Conservation (phyloP, 2,797 vertebrate species). For the Pseudotriccus pelzelni region DNA sequence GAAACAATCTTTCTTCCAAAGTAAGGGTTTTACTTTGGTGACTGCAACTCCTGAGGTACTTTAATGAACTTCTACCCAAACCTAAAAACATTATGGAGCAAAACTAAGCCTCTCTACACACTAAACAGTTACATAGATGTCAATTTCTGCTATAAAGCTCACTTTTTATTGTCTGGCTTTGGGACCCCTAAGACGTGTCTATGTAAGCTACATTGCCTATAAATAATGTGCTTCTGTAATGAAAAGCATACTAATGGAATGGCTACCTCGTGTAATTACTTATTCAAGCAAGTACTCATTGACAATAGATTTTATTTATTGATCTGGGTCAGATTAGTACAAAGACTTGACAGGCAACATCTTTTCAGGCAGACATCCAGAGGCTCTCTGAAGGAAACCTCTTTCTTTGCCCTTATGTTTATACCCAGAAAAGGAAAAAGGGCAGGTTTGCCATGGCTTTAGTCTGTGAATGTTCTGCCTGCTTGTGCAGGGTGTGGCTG, state of each 20-base stretch:
- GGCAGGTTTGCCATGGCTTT: not conserved
- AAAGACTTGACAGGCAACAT: not conserved
- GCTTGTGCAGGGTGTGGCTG: not conserved
- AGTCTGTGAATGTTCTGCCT: not conserved
- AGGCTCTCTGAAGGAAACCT: not conserved
- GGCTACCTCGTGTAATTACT: not conserved
- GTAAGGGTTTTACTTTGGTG: not conserved
- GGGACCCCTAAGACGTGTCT: not conserved
- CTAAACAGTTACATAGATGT: not conserved
- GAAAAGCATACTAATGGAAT: not conserved
- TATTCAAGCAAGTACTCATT: not conserved
- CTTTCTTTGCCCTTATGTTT: not conserved
- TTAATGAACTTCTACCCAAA: not conserved
- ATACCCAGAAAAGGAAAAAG: not conserved
- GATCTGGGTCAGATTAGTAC: not conserved
- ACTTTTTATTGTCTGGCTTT: not conserved
- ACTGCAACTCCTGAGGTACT: not conserved
- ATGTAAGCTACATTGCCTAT: not conserved
- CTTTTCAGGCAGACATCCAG: not conserved
- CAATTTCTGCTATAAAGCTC: not conserved
- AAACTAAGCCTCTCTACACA: not conserved
- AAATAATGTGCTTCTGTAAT: constrained; percentile 3
- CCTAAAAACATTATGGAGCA: not conserved
- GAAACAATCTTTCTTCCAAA: not conserved
- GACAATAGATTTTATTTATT: not conserved